Percentiles rank a stretch among this genome's conserved stretches.
Conservation (phyloP, 2,113 vertebrate species). For the Salvelinus namaycush region DNA sequence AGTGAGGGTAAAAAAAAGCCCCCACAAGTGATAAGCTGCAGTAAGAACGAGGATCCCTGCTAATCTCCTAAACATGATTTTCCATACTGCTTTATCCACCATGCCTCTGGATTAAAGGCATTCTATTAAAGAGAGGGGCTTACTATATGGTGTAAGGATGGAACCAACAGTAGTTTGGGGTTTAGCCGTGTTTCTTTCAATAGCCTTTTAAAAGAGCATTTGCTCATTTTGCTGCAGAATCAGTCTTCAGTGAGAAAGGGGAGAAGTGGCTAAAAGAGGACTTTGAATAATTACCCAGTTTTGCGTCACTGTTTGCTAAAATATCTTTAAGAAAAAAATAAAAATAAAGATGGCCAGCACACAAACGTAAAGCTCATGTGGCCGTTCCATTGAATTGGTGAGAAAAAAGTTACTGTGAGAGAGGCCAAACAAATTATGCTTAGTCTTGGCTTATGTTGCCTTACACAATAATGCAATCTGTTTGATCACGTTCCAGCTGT, state of each 20-base stretch:
- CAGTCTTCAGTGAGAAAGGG: constrained; percentile 39
- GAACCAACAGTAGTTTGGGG: constrained; percentile 52
- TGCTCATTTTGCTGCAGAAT: constrained; percentile 35
- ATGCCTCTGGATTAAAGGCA: constrained; percentile 71
- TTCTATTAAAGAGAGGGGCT: constrained; percentile 71
- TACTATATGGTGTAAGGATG: constrained; percentile 59
- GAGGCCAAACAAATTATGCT: constrained; percentile 8
- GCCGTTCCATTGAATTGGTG: not conserved
- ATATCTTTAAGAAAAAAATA: not conserved
- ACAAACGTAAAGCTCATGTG: not conserved
- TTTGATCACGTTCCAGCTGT: constrained; percentile 33
- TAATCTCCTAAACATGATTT: constrained; percentile 78
- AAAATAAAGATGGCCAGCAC: not conserved
- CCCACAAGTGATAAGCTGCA: constrained; percentile 64
- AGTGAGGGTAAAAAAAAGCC: constrained; percentile 39
- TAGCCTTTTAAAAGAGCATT: constrained; percentile 53
- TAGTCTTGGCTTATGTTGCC: constrained; percentile 2
- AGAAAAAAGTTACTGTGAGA: not conserved
- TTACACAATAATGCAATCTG: constrained; percentile 7
- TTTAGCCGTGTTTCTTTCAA: constrained; percentile 57
- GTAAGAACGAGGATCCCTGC: constrained; percentile 57
- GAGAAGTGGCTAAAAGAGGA: not conserved
- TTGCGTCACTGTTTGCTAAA: constrained; percentile 23
- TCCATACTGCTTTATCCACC: constrained; percentile 69
- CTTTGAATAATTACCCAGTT: constrained; percentile 30